These are phyloP conservation scores for Motacilla tschutschensis DNA, from an alignment of 2,113 vertebrate species.

Conservation along the genomic window DNA sequence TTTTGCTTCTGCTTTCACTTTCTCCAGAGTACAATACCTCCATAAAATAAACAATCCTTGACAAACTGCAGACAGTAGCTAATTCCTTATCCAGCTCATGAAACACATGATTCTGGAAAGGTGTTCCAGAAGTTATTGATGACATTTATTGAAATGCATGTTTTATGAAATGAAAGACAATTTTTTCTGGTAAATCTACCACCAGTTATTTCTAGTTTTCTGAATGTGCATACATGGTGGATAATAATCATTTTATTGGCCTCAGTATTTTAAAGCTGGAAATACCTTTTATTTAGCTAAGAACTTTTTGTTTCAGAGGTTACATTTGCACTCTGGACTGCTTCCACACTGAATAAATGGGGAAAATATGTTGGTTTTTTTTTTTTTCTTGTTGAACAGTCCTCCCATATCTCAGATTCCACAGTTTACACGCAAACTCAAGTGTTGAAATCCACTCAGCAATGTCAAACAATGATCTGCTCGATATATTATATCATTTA, in stretches of 20 bases:
- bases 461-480: not conserved
- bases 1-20: not conserved
- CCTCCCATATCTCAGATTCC: not conserved
- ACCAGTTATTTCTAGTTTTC: not conserved
- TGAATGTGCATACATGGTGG: not conserved
- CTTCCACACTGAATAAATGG: not conserved
- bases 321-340: not conserved
- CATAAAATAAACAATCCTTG: not conserved
- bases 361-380: not conserved
- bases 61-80: not conserved
- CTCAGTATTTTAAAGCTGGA: not conserved
- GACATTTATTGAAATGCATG: not conserved
- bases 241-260: not conserved
- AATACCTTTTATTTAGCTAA: not conserved
- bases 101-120: not conserved
- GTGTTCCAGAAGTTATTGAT: not conserved
- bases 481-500: not conserved
- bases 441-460: not conserved
- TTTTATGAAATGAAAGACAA: not conserved
- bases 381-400: not conserved
- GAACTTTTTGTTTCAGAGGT: not conserved
- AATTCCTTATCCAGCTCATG: not conserved
- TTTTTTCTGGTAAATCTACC: not conserved
- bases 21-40: not conserved
- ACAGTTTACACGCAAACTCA: not conserved